Evolutionary conservation across 1,140 invertebrate genomes (phyloP).

Genomic region (Zaprionus africanus): DNA sequence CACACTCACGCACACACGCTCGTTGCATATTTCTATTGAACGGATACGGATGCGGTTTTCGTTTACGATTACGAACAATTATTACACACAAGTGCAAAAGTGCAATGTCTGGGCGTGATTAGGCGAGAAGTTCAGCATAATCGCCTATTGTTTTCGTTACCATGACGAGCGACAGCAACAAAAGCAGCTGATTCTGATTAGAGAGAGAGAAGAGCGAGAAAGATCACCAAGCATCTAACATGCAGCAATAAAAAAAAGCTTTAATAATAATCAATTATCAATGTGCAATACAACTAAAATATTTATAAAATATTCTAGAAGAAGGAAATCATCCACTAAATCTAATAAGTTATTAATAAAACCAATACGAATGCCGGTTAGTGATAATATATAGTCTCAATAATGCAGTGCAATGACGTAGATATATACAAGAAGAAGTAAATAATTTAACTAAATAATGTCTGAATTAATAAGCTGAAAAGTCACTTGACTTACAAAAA

Average conservation of each 20-base stretch:
- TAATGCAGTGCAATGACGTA: conserved; percentile 37
- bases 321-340: conserved; percentile 35
- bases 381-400: conserved; percentile 32
- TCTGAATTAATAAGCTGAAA: conserved; percentile 42
- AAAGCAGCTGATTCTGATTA: conserved; percentile 26
- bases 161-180: conserved; percentile 33
- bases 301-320: conserved; percentile 48
- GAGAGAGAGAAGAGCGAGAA: conserved; percentile 16
- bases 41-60: conserved; percentile 63
- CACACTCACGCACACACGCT: neutral
- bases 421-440: conserved; percentile 26
- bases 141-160: conserved; percentile 68
- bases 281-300: conserved; percentile 64
- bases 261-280: conserved; percentile 56
- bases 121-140: conserved; percentile 40
- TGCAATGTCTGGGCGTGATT: conserved; percentile 76
- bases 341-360: conserved; percentile 40
- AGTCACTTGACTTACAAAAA: conserved; percentile 30
- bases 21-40: conserved; percentile 31
- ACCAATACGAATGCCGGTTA: conserved; percentile 53
- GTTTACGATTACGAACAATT: conserved; percentile 40
- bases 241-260: conserved; percentile 43
- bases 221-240: conserved; percentile 24
- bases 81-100: conserved; percentile 62
- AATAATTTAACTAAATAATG: conserved; percentile 34